These are phyloP conservation scores for Hyperoplus lanceolatus DNA, from an alignment of 2,797 vertebrate species.

Conservation along the genomic window DNA sequence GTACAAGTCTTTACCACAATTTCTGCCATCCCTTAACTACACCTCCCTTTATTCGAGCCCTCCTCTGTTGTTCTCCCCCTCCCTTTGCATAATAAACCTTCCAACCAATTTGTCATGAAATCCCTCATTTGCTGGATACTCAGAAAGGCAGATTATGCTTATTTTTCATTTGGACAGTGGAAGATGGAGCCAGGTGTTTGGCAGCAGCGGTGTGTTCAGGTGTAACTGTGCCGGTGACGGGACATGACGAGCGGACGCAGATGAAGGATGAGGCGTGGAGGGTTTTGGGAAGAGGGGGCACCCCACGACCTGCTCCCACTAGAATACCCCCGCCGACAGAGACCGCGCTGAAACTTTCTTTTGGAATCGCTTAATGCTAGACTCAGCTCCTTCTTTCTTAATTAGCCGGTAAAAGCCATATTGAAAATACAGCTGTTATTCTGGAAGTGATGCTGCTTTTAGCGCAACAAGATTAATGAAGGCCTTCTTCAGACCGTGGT, in stretches of 20 bases:
- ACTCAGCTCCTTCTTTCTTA: slow-evolving; percentile 83
- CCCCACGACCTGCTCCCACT: slow-evolving; percentile 92
- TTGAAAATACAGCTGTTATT: slow-evolving; percentile 85
- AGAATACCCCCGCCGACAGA: slow-evolving; percentile 89
- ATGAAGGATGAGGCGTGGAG: slow-evolving; percentile 99
- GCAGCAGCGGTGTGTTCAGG: slow-evolving; percentile 99
- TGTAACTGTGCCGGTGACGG: slow-evolving; percentile 98
- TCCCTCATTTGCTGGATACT: slow-evolving; percentile 99
- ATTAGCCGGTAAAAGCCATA: slow-evolving; percentile 82
- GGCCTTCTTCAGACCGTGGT: slow-evolving; percentile 61
- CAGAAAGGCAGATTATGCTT: slow-evolving; percentile 99
- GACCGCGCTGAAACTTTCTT: slow-evolving; percentile 84
- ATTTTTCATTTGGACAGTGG: slow-evolving; percentile 99
- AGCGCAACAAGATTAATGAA: slow-evolving; percentile 79
- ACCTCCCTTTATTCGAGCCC: slow-evolving; percentile 57
- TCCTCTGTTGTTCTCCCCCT: slow-evolving; percentile 85
- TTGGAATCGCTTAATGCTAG: slow-evolving; percentile 79
- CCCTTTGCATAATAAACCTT: slow-evolving; percentile 89
- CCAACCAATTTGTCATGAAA: slow-evolving; percentile 99
- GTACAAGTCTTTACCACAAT: slow-evolving; percentile 74
- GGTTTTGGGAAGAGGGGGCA: slow-evolving; percentile 92
- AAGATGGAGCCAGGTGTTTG: slow-evolving; percentile 99
- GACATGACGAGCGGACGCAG: slow-evolving; percentile 96
- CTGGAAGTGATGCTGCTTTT: slow-evolving; percentile 68
- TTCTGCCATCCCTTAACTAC: slow-evolving; percentile 56